A percentile compares a stretch with the other conserved stretches of the same genome.
These are phyloP conservation scores for Synodontis membranacea DNA, from an alignment of 2,113 vertebrate species.

Conservation along the genomic window DNA sequence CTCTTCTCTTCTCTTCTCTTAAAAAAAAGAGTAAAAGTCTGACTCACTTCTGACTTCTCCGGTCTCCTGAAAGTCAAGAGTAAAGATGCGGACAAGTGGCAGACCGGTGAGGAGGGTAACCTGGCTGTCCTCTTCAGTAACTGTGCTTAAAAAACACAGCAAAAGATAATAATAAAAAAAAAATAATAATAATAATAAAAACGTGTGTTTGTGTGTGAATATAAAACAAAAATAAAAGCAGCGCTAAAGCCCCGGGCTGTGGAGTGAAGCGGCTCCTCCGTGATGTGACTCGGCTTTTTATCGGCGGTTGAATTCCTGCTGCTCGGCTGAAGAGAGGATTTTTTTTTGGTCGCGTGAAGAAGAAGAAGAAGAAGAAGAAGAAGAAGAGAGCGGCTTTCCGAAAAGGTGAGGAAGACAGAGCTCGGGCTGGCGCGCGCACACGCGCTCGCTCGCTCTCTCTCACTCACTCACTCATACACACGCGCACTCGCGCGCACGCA, in stretches of 20 bases:
- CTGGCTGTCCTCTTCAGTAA: background rate
- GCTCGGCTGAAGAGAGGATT: background rate
- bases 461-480: background rate
- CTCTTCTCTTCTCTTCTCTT: background rate
- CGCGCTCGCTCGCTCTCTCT: background rate
- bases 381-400: slow-evolving; percentile 18
- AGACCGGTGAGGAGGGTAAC: too few relatives aligned
- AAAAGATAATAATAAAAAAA: too few relatives aligned
- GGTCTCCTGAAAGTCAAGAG: background rate
- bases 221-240: background rate
- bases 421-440: background rate
- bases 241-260: background rate
- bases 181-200: too few relatives aligned
- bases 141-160: slow-evolving; percentile 7
- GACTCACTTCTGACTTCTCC: background rate
- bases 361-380: too few relatives aligned
- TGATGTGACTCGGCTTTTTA: background rate
- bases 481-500: background rate
- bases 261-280: background rate
- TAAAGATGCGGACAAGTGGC: background rate
- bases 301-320: background rate
- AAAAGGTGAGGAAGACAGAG: slow-evolving; percentile 24
- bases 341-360: background rate
- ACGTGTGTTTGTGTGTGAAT: background rate
- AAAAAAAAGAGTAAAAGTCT: background rate